These are phyloP conservation scores for Parazoanthus atlanticus DNA, from an alignment of 92 coral and sea anemone species.

Conservation along the genomic window DNA sequence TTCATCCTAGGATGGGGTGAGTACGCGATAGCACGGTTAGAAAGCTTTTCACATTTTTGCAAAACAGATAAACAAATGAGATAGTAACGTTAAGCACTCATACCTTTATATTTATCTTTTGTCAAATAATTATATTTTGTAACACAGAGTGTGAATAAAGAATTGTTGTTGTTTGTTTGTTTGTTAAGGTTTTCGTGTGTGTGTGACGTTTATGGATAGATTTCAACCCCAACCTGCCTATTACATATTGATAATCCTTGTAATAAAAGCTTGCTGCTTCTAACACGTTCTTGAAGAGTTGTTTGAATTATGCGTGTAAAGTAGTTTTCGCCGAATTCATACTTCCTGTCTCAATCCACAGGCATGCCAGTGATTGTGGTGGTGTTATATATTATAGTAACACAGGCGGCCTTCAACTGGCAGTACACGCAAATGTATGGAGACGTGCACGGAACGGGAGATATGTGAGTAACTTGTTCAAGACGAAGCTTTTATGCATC, in stretches of 20 bases:
- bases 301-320: neutral
- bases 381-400: constrained; percentile 77
- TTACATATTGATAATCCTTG: neutral
- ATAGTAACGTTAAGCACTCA: too few species aligned
- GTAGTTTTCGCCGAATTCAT: neutral
- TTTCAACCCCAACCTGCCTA: neutral
- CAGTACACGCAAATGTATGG: constrained; percentile 85
- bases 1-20: constrained; percentile 97
- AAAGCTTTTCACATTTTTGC: too few species aligned
- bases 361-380: constrained; percentile 86
- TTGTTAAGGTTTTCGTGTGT: too few species aligned
- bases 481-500: neutral
- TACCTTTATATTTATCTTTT: too few species aligned
- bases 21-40: constrained; percentile 5
- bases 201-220: too few species aligned
- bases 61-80: too few species aligned
- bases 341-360: constrained; percentile 7
- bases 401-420: constrained; percentile 88
- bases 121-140: too few species aligned
- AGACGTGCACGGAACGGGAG: constrained; percentile 94
- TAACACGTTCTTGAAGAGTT: neutral
- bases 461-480: constrained; percentile 78
- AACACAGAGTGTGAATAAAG: too few species aligned
- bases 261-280: neutral
- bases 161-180: too few species aligned